A percentile compares a stretch with the other conserved stretches of the same genome.
These are phyloP conservation scores for Pygoscelis adeliae DNA, from an alignment of 2,113 vertebrate species.

Conservation along the genomic window DNA sequence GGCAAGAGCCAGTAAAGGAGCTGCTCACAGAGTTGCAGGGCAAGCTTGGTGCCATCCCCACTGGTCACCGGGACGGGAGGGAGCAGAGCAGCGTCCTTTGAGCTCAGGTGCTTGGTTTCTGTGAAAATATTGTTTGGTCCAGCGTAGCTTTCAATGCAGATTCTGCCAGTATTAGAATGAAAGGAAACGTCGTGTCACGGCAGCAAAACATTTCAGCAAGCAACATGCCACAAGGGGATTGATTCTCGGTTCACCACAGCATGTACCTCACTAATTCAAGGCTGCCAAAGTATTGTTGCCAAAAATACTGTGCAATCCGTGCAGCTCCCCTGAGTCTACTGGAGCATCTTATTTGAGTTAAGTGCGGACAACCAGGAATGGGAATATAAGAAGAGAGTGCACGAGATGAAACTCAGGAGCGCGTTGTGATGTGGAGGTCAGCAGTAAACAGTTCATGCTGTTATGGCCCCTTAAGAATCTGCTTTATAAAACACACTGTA, in stretches of 20 bases:
- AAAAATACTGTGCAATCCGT: constrained; percentile 13
- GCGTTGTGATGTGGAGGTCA: background rate
- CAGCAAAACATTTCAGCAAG: constrained; percentile 5
- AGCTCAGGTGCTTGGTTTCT: constrained; percentile 52
- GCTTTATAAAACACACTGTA: background rate
- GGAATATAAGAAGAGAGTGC: background rate
- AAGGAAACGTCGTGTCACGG: background rate
- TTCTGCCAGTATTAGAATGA: constrained; percentile 11
- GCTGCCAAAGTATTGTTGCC: constrained; percentile 31
- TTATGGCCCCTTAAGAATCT: background rate
- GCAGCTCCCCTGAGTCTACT: background rate
- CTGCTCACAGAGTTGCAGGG: background rate
- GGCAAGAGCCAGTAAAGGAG: constrained; percentile 32
- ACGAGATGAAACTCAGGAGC: background rate
- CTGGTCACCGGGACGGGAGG: background rate
- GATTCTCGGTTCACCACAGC: background rate
- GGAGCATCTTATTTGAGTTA: background rate
- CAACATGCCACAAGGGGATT: background rate
- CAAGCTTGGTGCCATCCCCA: background rate
- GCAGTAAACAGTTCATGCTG: background rate
- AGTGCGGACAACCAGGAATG: background rate
- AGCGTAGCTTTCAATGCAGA: constrained; percentile 26
- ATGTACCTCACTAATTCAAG: background rate
- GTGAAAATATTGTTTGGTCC: constrained; percentile 33
- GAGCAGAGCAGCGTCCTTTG: background rate